These are phyloP conservation scores for Forbesichthys agassizii DNA, from an alignment of 2,113 vertebrate species.

Conservation along the genomic window DNA sequence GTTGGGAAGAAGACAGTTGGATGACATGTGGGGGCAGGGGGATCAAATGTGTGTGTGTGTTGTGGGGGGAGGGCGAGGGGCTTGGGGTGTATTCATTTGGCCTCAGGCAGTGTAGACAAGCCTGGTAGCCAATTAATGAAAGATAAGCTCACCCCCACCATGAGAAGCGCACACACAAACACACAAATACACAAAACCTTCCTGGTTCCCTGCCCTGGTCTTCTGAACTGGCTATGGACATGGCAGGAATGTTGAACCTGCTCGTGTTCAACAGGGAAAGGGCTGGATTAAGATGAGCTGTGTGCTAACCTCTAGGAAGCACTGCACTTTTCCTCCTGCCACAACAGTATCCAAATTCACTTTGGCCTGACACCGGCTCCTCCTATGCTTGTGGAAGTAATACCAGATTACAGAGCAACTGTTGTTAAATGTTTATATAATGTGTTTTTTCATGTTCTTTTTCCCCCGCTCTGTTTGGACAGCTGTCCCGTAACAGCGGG, in stretches of 20 bases:
- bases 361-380: constrained; percentile 66
- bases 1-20: constrained; percentile 49
- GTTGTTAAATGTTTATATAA: constrained; percentile 82
- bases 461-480: constrained; percentile 72
- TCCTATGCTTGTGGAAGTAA: constrained; percentile 78
- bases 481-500: constrained; percentile 78
- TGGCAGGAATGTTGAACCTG: constrained; percentile 60
- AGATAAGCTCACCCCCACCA: constrained; percentile 30
- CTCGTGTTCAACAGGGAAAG: constrained; percentile 69
- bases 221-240: constrained; percentile 60
- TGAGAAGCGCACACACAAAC: constrained; percentile 10
- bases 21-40: constrained; percentile 37
- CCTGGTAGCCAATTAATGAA: constrained; percentile 53
- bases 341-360: constrained; percentile 71
- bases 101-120: constrained; percentile 42
- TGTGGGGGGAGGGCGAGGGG: constrained; percentile 34
- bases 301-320: constrained; percentile 63
- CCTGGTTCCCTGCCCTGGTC: constrained; percentile 20
- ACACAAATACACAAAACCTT: background rate
- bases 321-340: constrained; percentile 62
- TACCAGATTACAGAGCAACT: constrained; percentile 82
- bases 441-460: constrained; percentile 76
- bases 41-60: constrained; percentile 10
- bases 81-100: constrained; percentile 34
- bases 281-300: constrained; percentile 71